Percentiles rank a stretch among this genome's conserved stretches.
phyloP scores from a whole-genome alignment of 2,888 invertebrate species.

The Ophonus ardosiacus region DNA sequence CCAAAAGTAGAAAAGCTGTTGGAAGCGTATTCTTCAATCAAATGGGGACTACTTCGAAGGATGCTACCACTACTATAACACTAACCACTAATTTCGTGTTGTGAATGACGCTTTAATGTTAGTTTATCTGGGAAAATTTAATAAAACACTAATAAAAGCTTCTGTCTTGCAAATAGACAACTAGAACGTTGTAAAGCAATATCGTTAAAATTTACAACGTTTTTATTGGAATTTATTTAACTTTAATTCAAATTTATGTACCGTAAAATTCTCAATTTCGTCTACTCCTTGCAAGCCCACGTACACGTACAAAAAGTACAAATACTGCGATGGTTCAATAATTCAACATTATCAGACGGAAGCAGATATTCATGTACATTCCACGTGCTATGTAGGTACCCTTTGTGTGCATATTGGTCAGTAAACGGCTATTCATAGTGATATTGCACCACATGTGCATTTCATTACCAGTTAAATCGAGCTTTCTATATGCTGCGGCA shows the following conservation, averaged over 20 bases:
- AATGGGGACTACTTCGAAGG: too few relatives aligned
- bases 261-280: constrained; percentile 11
- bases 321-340: neutral
- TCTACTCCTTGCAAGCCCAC: neutral
- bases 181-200: constrained; percentile 12
- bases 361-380: neutral
- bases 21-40: too few relatives aligned
- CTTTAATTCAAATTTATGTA: constrained; percentile 21
- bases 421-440: neutral
- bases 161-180: neutral
- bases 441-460: neutral
- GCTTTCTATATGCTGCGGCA: neutral
- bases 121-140: too few relatives aligned
- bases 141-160: constrained; percentile 1
- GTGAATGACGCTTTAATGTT: too few relatives aligned
- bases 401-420: neutral
- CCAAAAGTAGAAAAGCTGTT: too few relatives aligned
- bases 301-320: constrained; percentile 1
- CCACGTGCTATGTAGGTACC: neutral
- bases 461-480: neutral
- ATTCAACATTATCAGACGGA: neutral
- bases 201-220: constrained; percentile 27
- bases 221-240: constrained; percentile 39
- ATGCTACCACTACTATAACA: too few relatives aligned
- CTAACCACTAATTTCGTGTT: too few relatives aligned